These are phyloP conservation scores for Aptenodytes forsteri DNA, from an alignment of 2,113 vertebrate genomes.

Conservation along the genomic window DNA sequence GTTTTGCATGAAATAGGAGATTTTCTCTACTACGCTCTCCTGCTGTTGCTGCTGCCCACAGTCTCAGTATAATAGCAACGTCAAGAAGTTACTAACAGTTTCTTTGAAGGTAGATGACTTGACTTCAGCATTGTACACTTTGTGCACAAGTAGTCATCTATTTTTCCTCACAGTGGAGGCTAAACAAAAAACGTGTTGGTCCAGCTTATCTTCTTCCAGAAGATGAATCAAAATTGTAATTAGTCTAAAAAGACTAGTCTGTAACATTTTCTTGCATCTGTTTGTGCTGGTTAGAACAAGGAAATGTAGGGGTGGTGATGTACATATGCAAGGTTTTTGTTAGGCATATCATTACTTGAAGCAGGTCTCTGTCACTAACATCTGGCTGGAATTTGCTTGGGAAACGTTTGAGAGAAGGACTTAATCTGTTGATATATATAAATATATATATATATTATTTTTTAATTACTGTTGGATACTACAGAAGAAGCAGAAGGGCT, in stretches of 20 bases:
- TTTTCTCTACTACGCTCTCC: conserved; percentile 69
- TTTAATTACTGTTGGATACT: conserved; percentile 70
- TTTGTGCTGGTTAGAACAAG: conserved; percentile 67
- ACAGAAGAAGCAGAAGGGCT: conserved; percentile 71
- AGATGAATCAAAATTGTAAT: conserved; percentile 67
- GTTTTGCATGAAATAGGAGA: conserved; percentile 80
- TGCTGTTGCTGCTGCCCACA: conserved; percentile 75
- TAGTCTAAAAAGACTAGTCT: conserved; percentile 64
- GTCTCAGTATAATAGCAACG: conserved; percentile 71
- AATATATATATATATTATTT: conserved; percentile 57
- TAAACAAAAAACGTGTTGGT: conserved; percentile 50
- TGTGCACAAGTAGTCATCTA: conserved; percentile 65
- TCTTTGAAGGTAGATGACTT: conserved; percentile 65
- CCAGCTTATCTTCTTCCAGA: conserved; percentile 71
- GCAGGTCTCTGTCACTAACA: conserved; percentile 64
- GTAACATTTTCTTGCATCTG: conserved; percentile 52
- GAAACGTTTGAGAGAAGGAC: conserved; percentile 64
- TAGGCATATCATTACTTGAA: conserved; percentile 72
- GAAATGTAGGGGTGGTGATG: conserved; percentile 68
- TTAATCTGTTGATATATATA: conserved; percentile 63
- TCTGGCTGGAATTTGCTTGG: conserved; percentile 63
- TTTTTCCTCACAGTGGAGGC: conserved; percentile 66
- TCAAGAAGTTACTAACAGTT: conserved; percentile 70
- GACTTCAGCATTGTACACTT: conserved; percentile 51
- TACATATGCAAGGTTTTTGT: conserved; percentile 69